phyloP scores from a whole-genome alignment of 53 echinoderm and acorn worm species.

The Zoroaster sp. region DNA sequence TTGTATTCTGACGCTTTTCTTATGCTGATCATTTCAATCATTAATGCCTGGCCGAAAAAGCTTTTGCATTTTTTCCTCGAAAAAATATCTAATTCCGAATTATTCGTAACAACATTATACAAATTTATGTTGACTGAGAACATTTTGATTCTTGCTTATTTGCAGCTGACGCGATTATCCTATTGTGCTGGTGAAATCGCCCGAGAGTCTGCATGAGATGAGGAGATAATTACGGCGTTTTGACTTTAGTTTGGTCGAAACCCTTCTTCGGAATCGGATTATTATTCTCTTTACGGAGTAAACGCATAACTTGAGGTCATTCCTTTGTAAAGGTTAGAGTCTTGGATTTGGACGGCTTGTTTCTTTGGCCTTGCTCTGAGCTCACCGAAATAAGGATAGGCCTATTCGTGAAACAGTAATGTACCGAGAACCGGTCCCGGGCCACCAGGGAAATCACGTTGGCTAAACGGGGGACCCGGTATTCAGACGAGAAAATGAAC shows the following conservation, averaged over 20 bases:
- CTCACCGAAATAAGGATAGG: not conserved
- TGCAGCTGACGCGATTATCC: not conserved
- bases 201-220: not conserved
- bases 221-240: not conserved
- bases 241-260: not conserved
- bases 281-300: not conserved
- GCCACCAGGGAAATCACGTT: slow-evolving; percentile 22
- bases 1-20: too few relatives aligned
- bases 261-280: not conserved
- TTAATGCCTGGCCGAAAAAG: too few relatives aligned
- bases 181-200: not conserved
- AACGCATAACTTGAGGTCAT: not conserved
- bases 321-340: not conserved
- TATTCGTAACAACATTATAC: too few relatives aligned
- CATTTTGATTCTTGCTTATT: not conserved
- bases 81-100: too few relatives aligned
- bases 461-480: not conserved
- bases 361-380: not conserved
- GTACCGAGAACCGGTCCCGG: not conserved
- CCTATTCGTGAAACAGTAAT: not conserved
- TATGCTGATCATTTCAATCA: too few relatives aligned
- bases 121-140: not conserved
- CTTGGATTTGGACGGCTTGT: not conserved
- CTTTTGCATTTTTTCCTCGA: too few relatives aligned
- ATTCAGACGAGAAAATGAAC: not conserved